Base-by-base conservation (phyloP, 1,140 invertebrate species). In the Tetramorium alpestre region DNA sequence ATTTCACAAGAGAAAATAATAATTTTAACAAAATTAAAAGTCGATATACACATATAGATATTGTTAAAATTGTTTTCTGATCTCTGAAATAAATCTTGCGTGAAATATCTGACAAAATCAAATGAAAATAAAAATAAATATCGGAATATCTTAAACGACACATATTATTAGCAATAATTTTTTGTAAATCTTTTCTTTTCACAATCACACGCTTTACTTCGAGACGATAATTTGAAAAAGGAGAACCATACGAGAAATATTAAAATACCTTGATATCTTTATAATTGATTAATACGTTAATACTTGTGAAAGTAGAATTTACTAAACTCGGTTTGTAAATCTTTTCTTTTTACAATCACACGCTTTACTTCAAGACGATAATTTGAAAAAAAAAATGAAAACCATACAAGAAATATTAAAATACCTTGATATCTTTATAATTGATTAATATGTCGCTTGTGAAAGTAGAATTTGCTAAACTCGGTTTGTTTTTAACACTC, bases 401-500 rank as follows among this genome's bases (percentile, higher is more conserved):
- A 28, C 2, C 8, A 0, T 22, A 25, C 10, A 3, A 33, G 33
- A n/a, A 33, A 16, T 6, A 60, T 60, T 58, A 33, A 73, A 47
- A 60, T 96, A 98, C 98, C 97, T 97, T 98, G 88, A 98, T 96
- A 93, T 98, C 97, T 95, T 97, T 98, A 91, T 97, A 96, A 93
- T 96, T 97, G 56, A 97, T 95, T 72, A 97, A 95, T 85, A 97
- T 95, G 89, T 98, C 97, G 6, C 97, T 97, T 25, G 97, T 96
- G 92, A 98, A 98, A 11, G 97, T 98, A 78, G 97, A 97, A 95
- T 98, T 98, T 8, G 97, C 96, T 44, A 97, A 96, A 81, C 97
- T 97, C 5, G 98, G 98, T 92, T 98, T 98, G 93, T 98, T 98
- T 93, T 98, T 98, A 16, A 98, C 97, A 90, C 98, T 98, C 0